Evolutionary conservation across 2,797 vertebrate species (phyloP).

Genomic region (Lacerta bilineata): DNA sequence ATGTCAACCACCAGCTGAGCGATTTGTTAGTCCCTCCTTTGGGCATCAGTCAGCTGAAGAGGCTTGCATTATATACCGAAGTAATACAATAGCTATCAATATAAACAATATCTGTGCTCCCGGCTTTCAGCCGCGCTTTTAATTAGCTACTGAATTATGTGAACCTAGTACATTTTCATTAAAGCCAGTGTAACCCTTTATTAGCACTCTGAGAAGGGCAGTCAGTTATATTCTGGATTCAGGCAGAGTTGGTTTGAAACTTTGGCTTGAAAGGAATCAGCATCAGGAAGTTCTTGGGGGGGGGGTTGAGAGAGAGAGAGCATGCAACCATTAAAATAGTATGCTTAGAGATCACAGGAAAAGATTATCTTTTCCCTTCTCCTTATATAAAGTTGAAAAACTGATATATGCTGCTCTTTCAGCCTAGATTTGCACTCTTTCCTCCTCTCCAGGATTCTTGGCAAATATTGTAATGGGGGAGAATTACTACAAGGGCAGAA

Average conservation of each 20-base stretch:
- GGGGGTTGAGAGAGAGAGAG: slow-evolving; percentile 53
- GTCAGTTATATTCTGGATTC: slow-evolving; percentile 57
- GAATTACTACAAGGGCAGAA: slow-evolving; percentile 74
- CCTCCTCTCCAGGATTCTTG: slow-evolving; percentile 68
- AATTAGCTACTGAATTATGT: slow-evolving; percentile 79
- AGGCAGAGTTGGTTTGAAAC: slow-evolving; percentile 68
- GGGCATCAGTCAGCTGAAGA: slow-evolving; percentile 84
- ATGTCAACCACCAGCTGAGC: slow-evolving; percentile 88
- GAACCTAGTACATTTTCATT: slow-evolving; percentile 76
- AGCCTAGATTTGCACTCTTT: slow-evolving; percentile 70
- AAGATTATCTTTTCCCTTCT: slow-evolving; percentile 55
- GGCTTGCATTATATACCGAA: slow-evolving; percentile 81
- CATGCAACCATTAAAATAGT: slow-evolving; percentile 51
- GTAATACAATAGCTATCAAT: slow-evolving; percentile 83
- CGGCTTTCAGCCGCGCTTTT: slow-evolving; percentile 75
- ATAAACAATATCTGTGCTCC: slow-evolving; percentile 77
- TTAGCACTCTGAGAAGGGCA: slow-evolving; percentile 71
- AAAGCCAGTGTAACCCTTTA: slow-evolving; percentile 72
- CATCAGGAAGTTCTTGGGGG: slow-evolving; percentile 54
- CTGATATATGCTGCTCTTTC: slow-evolving; percentile 72
- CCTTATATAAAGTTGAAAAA: slow-evolving; percentile 69
- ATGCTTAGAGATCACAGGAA: slow-evolving; percentile 65
- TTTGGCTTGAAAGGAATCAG: slow-evolving; percentile 67
- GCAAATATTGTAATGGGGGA: slow-evolving; percentile 69
- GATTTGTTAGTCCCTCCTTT: slow-evolving; percentile 83